These are phyloP conservation scores for Chroicocephalus ridibundus DNA, from an alignment of 2,113 vertebrate species.

Conservation along the genomic window DNA sequence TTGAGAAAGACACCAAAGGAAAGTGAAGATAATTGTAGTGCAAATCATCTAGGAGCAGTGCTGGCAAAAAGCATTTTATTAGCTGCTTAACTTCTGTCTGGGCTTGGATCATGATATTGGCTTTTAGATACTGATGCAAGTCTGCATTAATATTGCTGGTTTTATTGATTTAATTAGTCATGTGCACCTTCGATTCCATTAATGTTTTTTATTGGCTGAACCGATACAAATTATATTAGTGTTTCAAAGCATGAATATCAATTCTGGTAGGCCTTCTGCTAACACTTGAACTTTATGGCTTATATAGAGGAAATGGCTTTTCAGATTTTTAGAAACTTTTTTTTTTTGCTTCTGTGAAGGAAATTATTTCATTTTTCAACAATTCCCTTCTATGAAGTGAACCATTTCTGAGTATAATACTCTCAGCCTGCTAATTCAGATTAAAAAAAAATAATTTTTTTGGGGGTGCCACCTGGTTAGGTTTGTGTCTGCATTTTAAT, in stretches of 20 bases:
- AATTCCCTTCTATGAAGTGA: not conserved
- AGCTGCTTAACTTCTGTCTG: not conserved
- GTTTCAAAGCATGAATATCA: not conserved
- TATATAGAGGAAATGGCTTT: not conserved
- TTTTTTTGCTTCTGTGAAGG: not conserved
- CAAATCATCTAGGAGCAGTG: not conserved
- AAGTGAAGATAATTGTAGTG: not conserved
- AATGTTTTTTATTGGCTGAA: slow-evolving; percentile 25
- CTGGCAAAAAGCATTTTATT: not conserved
- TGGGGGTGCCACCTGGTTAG: not conserved
- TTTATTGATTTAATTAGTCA: slow-evolving; percentile 52
- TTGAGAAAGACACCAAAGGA: not conserved
- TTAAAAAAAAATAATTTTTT: not conserved
- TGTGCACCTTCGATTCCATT: slow-evolving; percentile 6
- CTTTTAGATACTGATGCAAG: slow-evolving; percentile 7
- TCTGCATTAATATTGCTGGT: slow-evolving; percentile 24
- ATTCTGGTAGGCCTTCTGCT: not conserved
- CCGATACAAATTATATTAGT: not conserved
- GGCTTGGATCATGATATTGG: not conserved
- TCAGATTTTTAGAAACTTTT: not conserved
- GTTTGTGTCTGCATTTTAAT: not conserved
- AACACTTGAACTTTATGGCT: not conserved
- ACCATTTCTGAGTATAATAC: not conserved
- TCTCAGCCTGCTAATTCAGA: not conserved
- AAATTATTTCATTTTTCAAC: not conserved